Percentiles rank a stretch among this genome's conserved stretches.
phyloP scores from a whole-genome alignment of 2,797 vertebrate species.

The Chanos chanos region DNA sequence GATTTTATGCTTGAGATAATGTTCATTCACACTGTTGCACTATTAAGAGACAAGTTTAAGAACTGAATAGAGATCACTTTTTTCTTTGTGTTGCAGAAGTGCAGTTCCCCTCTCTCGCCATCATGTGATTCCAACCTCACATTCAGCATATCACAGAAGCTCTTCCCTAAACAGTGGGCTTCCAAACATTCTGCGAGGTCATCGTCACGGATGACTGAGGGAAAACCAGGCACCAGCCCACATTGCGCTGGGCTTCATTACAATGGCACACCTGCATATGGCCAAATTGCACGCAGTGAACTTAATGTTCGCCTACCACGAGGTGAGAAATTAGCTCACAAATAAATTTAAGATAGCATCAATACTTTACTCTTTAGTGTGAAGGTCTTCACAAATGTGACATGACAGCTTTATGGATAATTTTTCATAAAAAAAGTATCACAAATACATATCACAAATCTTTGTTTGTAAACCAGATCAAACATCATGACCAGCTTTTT shows the following conservation, averaged over 20 bases:
- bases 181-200: conserved; percentile 53
- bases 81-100: conserved; percentile 51
- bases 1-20: too few relatives aligned
- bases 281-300: conserved; percentile 79
- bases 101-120: conserved; percentile 48
- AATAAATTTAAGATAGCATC: too few relatives aligned
- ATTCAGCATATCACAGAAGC: conserved; percentile 60
- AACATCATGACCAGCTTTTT: too few relatives aligned
- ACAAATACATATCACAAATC: too few relatives aligned
- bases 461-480: too few relatives aligned
- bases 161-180: conserved; percentile 72
- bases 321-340: conserved; percentile 56
- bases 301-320: conserved; percentile 76
- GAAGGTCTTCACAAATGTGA: too few relatives aligned
- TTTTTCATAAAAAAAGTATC: too few relatives aligned
- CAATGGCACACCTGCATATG: conserved; percentile 66
- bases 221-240: conserved; percentile 58
- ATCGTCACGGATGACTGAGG: conserved; percentile 55
- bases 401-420: too few relatives aligned
- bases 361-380: too few relatives aligned
- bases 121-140: conserved; percentile 51
- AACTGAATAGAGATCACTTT: too few relatives aligned
- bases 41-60: too few relatives aligned
- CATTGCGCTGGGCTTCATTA: conserved; percentile 56
- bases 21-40: too few relatives aligned